phyloP scores from a whole-genome alignment of 1,140 invertebrate species.

The Gryon sp. region DNA sequence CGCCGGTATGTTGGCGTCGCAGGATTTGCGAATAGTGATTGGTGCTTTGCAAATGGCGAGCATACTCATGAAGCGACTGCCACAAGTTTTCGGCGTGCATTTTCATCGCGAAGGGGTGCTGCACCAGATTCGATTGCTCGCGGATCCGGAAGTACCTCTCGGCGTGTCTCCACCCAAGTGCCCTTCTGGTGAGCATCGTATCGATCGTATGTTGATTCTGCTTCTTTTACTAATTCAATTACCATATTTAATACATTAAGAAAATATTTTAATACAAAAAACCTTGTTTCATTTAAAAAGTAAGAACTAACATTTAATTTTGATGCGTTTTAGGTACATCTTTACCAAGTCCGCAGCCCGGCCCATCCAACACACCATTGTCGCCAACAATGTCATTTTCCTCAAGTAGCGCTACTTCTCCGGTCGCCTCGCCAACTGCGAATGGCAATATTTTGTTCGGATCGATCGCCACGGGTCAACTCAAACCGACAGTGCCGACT shows the following conservation, averaged over 20 bases:
- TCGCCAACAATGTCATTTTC: conserved; percentile 76
- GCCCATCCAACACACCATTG: conserved; percentile 76
- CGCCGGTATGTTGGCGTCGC: conserved; percentile 98
- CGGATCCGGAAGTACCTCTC: conserved; percentile 83
- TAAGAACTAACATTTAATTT: too few species aligned
- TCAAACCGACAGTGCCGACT: conserved; percentile 75
- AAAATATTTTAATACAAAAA: too few species aligned
- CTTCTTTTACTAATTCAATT: conserved; percentile 10
- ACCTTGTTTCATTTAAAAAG: too few species aligned
- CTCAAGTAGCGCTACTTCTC: conserved; percentile 76
- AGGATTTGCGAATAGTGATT: conserved; percentile 96
- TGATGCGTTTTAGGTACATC: conserved; percentile 71
- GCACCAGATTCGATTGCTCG: conserved; percentile 92
- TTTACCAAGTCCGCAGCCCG: conserved; percentile 78
- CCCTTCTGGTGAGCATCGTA: conserved; percentile 71
- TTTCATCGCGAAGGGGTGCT: conserved; percentile 97
- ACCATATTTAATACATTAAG: too few species aligned
- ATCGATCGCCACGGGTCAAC: conserved; percentile 74
- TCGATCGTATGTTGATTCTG: conserved; percentile 24
- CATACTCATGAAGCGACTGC: conserved; percentile 96
- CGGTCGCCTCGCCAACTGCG: conserved; percentile 77
- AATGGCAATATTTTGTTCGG: conserved; percentile 78
- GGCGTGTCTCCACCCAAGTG: conserved; percentile 83
- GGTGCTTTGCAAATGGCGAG: conserved; percentile 98
- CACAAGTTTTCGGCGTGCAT: conserved; percentile 95